Percentiles rank a stretch among this genome's conserved stretches.
These are phyloP conservation scores for Antheraea pernyi DNA, from an alignment of 1,140 invertebrate genomes.

Conservation along the genomic window DNA sequence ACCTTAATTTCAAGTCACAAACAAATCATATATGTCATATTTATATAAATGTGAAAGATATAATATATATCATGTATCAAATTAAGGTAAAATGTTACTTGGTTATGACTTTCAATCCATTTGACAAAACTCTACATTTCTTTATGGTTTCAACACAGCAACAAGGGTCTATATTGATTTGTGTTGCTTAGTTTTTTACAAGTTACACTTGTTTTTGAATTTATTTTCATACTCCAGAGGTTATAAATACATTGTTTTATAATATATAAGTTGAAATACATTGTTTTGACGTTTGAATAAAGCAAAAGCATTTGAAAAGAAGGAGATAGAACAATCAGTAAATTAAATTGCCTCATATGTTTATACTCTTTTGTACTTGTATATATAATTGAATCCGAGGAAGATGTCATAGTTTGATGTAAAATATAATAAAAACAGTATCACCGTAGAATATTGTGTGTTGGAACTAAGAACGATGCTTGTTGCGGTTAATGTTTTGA, in stretches of 20 bases:
- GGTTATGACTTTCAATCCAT: too few species aligned
- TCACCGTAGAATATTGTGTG: background rate
- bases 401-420: background rate
- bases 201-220: background rate
- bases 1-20: too few species aligned
- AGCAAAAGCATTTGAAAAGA: background rate
- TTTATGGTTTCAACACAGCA: too few species aligned
- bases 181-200: too few species aligned
- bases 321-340: background rate
- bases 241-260: background rate
- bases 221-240: background rate
- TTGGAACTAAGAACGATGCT: slow-evolving; percentile 72
- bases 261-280: background rate
- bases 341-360: background rate
- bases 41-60: too few species aligned
- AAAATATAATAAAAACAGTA: background rate
- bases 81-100: too few species aligned
- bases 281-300: background rate
- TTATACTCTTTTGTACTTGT: background rate
- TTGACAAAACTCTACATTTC: too few species aligned
- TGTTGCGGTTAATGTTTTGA: slow-evolving; percentile 68
- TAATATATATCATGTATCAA: too few species aligned
- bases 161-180: too few species aligned
- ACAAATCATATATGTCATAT: too few species aligned
- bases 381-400: background rate